A percentile compares a stretch with the other conserved stretches of the same genome.
These are phyloP conservation scores for Amblyjoppa fuscipennis DNA, from an alignment of 2,888 invertebrate genomes.

Conservation along the genomic window DNA sequence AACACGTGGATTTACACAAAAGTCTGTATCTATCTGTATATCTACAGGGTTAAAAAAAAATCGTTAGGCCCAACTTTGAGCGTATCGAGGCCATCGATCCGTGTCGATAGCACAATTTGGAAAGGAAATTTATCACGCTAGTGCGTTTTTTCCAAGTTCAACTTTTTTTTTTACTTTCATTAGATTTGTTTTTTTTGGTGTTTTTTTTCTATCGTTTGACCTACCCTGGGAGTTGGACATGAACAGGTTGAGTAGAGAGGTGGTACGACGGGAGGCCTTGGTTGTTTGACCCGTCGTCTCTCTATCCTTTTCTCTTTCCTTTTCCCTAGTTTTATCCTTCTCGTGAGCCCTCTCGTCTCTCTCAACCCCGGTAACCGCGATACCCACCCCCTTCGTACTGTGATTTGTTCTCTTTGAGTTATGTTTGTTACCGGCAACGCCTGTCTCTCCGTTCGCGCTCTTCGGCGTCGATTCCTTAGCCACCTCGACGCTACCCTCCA, in stretches of 20 bases:
- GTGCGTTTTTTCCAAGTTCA: background rate
- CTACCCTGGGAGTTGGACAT: conserved; percentile 98
- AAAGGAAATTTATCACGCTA: conserved; percentile 21
- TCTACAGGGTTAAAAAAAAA: conserved; percentile 18
- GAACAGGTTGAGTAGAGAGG: conserved; percentile 97
- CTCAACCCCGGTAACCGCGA: conserved; percentile 72
- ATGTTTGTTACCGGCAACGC: conserved; percentile 84
- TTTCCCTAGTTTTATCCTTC: conserved; percentile 76
- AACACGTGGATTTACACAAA: conserved; percentile 39
- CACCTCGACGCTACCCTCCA: conserved; percentile 73
- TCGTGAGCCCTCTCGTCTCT: conserved; percentile 80
- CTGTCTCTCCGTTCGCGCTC: conserved; percentile 83
- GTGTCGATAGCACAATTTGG: conserved; percentile 39
- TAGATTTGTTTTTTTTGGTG: conserved; percentile 33
- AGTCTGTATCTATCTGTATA: conserved; percentile 34
- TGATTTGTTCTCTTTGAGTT: conserved; percentile 81
- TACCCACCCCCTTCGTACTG: conserved; percentile 82
- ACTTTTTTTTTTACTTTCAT: background rate
- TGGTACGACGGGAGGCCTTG: conserved; percentile 96
- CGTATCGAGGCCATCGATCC: conserved; percentile 57
- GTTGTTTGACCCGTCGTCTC: conserved; percentile 81
- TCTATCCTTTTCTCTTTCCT: conserved; percentile 79
- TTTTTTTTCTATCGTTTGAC: conserved; percentile 73
- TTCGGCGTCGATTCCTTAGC: conserved; percentile 80
- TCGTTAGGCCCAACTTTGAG: conserved; percentile 7